A percentile compares a stretch with the other conserved stretches of the same genome.
Evolutionary conservation across 2,888 invertebrate species (phyloP).

Genomic region (Abrostola tripartita): DNA sequence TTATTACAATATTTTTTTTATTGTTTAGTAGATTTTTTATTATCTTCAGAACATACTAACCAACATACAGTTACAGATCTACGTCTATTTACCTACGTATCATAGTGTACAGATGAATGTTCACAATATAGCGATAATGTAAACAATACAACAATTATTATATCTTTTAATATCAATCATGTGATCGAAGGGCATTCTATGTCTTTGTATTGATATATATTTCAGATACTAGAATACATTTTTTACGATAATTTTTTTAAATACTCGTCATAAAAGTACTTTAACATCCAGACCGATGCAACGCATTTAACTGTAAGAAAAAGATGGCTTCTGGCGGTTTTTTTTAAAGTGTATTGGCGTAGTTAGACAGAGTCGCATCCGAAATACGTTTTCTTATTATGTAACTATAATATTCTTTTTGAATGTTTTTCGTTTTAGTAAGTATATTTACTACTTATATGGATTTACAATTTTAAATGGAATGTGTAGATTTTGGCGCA

Average conservation of each 20-base stretch:
- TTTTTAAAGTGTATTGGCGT: too few relatives aligned
- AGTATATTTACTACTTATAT: too few relatives aligned
- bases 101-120: slow-evolving; percentile 58
- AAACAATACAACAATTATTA: slow-evolving; percentile 54
- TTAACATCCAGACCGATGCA: too few relatives aligned
- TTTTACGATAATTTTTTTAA: not conserved
- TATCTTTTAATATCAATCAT: slow-evolving; percentile 37
- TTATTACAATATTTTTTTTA: slow-evolving; percentile 79
- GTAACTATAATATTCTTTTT: too few relatives aligned
- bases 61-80: slow-evolving; percentile 76
- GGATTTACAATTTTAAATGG: slow-evolving; percentile 1
- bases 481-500: slow-evolving; percentile 16
- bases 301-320: too few relatives aligned
- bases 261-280: not conserved
- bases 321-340: not conserved
- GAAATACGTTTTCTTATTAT: too few relatives aligned
- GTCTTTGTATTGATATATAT: not conserved
- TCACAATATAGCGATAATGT: slow-evolving; percentile 58
- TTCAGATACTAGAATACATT: not conserved
- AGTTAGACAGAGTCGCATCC: too few relatives aligned
- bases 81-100: slow-evolving; percentile 67
- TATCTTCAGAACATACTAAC: slow-evolving; percentile 78
- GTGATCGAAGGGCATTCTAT: slow-evolving; percentile 47
- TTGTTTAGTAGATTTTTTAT: slow-evolving; percentile 68
- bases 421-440: too few relatives aligned